Base-by-base conservation (phyloP, 2,888 invertebrate species). In the Dilophus febrilis region DNA sequence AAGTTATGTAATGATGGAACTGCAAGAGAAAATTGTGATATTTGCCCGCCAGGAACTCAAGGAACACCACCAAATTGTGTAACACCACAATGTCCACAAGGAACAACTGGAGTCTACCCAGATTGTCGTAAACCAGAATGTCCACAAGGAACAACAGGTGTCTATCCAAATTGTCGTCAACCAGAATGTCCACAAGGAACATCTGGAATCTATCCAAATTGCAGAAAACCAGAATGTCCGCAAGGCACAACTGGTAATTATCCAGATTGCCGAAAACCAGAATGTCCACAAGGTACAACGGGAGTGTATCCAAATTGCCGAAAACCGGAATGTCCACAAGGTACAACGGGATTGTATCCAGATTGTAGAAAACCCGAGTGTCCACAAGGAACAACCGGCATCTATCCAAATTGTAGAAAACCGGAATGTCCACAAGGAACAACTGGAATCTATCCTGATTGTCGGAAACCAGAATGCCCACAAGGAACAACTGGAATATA, bases 1-100 rank as follows among this genome's bases (percentile, higher is more conserved):
- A 39, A 39, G 34, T 13, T 39, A 17, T 39, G 39, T 14, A 33
- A 26, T 4, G 39, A 39, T 33, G 39, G 39, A 13, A 28, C 39
- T 18, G 34, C 18, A 27, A 22, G 39, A 27, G 34, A 39, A 34
- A 17, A 27, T 17, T 39, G 39, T 34, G 39, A 39, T 39, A 18
- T 34, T 2, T 37, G 37, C 17, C 37, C 37, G 14, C 27, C 22
- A 7, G 32, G 32, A 7, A 32, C 13, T 3, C 34, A 16, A 8
- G 34, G 34, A 3, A 18, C 4, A 17, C n/a, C 7, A 11, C 34
- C 34, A 34, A 34, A 34, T 8, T 34, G 34, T 18, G 5, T 17
- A 11, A 11, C 34, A 18, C 34, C 34, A 10, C 2, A 5, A 8
- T 34, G 34, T 18, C 34, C 17, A 18, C 16, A 16, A 6, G 18